Conservation (phyloP, 2,797 vertebrate genomes). For the Rhynchotus rufescens region DNA sequence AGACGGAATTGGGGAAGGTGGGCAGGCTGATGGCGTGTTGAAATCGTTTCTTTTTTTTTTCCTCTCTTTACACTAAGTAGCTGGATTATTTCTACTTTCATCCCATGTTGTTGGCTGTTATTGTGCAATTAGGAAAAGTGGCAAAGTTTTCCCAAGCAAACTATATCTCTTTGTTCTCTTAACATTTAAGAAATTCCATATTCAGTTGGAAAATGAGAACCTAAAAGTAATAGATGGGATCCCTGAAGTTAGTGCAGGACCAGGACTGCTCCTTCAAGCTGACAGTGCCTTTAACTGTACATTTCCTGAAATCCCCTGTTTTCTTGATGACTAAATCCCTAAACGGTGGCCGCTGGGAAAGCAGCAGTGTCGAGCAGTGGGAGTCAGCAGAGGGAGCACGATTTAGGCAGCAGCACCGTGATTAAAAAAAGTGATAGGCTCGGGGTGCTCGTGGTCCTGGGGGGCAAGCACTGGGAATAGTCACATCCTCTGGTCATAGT, state of each 20-base stretch:
- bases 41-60: neutral
- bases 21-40: neutral
- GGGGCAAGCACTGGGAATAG: neutral
- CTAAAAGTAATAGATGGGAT: neutral
- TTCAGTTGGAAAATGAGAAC: neutral
- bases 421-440: rapidly evolving
- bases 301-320: neutral
- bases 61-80: neutral
- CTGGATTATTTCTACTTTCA: neutral
- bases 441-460: neutral
- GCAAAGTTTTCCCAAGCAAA: neutral
- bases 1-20: neutral
- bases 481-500: neutral
- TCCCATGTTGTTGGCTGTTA: neutral
- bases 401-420: neutral
- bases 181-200: neutral
- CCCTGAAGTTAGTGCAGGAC: neutral
- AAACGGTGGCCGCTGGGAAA: neutral
- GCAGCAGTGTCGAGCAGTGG: neutral
- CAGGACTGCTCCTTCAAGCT: neutral
- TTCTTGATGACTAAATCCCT: neutral
- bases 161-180: neutral
- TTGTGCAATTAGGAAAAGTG: neutral
- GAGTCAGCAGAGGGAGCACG: conserved; percentile 34
- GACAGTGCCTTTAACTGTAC: neutral